These are phyloP conservation scores for Chiloscyllium punctatum DNA, from an alignment of 2,797 vertebrate genomes.

Conservation along the genomic window DNA sequence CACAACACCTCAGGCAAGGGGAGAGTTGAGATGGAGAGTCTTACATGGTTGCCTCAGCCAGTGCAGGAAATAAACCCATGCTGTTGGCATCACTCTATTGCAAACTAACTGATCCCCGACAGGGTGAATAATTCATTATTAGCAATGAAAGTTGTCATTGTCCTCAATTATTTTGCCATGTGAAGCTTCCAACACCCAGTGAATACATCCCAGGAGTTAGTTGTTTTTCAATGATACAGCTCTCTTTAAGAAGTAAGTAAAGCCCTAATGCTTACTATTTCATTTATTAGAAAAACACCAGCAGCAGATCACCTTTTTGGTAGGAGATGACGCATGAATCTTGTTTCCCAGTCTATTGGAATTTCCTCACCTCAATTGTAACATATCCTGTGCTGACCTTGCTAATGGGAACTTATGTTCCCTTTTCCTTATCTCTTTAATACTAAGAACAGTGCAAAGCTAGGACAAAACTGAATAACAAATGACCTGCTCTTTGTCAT, in stretches of 20 bases:
- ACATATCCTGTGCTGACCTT: not conserved
- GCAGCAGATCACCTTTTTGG: not conserved
- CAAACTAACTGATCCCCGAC: too few species aligned
- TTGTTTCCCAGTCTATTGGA: not conserved
- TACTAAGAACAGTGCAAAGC: not conserved
- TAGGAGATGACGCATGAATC: not conserved
- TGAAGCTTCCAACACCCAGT: not conserved
- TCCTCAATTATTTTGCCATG: not conserved
- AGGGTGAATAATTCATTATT: not conserved
- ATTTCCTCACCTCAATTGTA: not conserved
- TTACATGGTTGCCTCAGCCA: too few species aligned
- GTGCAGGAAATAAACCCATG: too few species aligned
- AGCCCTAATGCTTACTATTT: not conserved
- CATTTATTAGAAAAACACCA: not conserved
- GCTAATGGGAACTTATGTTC: not conserved
- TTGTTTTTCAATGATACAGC: not conserved
- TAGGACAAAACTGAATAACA: not conserved
- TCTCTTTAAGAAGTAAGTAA: not conserved
- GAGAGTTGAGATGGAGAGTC: too few species aligned
- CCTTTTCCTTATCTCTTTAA: not conserved
- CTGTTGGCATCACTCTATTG: too few species aligned
- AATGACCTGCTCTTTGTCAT: not conserved
- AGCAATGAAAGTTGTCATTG: not conserved
- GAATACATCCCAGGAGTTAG: not conserved
- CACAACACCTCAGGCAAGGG: too few species aligned